phyloP scores from a whole-genome alignment of 2,113 vertebrate genomes.

The Sebastes fasciatus region DNA sequence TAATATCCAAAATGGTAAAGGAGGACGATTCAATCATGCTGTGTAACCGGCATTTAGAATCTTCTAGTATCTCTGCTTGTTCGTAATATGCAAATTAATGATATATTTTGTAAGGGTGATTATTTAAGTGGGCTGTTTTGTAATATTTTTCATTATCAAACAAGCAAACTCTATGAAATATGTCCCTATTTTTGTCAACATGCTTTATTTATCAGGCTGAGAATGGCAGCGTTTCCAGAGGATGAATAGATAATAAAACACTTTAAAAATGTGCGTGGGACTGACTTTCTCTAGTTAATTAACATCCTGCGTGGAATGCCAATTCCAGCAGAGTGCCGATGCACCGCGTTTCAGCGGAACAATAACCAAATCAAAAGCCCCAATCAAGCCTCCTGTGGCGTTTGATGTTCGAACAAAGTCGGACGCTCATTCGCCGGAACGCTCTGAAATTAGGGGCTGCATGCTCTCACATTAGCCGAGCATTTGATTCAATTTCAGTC shows the following conservation, averaged over 20 bases:
- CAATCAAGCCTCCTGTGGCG: slow-evolving; percentile 50
- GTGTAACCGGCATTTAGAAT: slow-evolving; percentile 16
- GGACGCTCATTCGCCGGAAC: slow-evolving; percentile 51
- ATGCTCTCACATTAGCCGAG: slow-evolving; percentile 33
- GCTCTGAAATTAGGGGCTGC: not conserved
- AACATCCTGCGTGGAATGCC: slow-evolving; percentile 27
- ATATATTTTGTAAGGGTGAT: not conserved
- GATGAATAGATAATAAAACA: slow-evolving; percentile 9
- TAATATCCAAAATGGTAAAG: slow-evolving; percentile 41
- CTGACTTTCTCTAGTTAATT: slow-evolving; percentile 50
- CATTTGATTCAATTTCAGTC: slow-evolving; percentile 59
- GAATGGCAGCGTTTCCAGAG: not conserved
- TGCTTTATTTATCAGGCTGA: not conserved
- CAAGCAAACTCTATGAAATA: not conserved
- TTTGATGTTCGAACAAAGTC: slow-evolving; percentile 62
- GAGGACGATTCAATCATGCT: slow-evolving; percentile 37
- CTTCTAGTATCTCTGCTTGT: slow-evolving; percentile 8
- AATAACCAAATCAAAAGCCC: slow-evolving; percentile 63
- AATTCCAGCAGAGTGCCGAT: slow-evolving; percentile 37
- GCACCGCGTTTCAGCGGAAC: slow-evolving; percentile 52
- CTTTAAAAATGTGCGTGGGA: slow-evolving; percentile 7
- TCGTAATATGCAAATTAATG: slow-evolving; percentile 10
- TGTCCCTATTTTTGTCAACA: not conserved
- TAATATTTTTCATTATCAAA: not conserved
- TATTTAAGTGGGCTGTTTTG: not conserved